These are phyloP conservation scores for Tenebrosternarchus preto DNA, from an alignment of 2,113 vertebrate genomes.

Conservation along the genomic window DNA sequence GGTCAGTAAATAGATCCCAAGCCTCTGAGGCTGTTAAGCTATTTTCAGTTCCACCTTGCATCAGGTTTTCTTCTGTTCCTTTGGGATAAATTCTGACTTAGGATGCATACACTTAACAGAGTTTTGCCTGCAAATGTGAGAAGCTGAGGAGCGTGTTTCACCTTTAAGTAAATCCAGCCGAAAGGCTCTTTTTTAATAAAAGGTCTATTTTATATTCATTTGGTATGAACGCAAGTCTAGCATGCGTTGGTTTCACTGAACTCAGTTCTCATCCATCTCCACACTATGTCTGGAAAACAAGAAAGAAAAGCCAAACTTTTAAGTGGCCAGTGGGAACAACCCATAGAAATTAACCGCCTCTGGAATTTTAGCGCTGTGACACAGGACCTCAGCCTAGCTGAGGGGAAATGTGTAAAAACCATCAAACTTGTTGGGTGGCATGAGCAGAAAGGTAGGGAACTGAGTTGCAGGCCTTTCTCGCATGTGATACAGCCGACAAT, in stretches of 20 bases:
- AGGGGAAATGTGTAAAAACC: slow-evolving; percentile 13
- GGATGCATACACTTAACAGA: too few relatives aligned
- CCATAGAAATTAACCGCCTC: neutral
- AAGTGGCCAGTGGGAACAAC: neutral
- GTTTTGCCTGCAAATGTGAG: too few relatives aligned
- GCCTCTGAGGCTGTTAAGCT: neutral
- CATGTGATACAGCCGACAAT: neutral
- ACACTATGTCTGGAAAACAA: too few relatives aligned
- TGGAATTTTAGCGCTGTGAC: neutral
- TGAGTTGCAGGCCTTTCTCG: neutral
- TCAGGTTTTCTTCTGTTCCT: too few relatives aligned
- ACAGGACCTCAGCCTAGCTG: neutral
- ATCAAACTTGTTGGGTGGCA: neutral
- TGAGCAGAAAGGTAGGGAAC: neutral
- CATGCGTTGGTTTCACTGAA: neutral
- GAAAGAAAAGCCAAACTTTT: too few relatives aligned
- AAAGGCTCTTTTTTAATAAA: too few relatives aligned
- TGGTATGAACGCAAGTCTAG: neutral
- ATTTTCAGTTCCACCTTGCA: neutral
- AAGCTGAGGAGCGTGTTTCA: too few relatives aligned
- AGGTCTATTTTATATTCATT: too few relatives aligned
- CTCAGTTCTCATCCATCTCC: neutral
- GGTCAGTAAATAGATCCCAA: neutral
- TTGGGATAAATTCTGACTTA: too few relatives aligned
- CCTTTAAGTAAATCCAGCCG: too few relatives aligned